A percentile compares a stretch with the other conserved stretches of the same genome.
phyloP scores from a whole-genome alignment of 2,113 vertebrate species.

The Sceloporus undulatus region DNA sequence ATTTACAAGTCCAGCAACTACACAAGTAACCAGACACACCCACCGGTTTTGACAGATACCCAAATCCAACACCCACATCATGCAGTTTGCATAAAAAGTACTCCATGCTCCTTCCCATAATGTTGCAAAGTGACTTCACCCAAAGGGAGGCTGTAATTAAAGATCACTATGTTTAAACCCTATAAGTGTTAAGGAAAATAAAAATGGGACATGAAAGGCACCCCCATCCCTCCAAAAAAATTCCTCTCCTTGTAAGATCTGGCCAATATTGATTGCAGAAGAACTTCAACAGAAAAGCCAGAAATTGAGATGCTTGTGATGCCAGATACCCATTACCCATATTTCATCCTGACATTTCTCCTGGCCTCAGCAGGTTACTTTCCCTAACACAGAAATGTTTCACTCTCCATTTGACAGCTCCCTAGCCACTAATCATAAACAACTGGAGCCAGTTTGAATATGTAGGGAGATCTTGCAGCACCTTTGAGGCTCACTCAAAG shows the following conservation, averaged over 20 bases:
- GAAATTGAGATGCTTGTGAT: background rate
- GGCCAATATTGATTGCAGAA: background rate
- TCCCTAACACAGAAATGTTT: background rate
- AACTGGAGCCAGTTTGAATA: background rate
- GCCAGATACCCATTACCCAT: background rate
- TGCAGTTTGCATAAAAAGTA: conserved; percentile 1
- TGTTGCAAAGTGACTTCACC: background rate
- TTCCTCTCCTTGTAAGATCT: background rate
- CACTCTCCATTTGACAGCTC: background rate
- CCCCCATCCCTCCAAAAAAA: background rate
- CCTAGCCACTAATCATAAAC: background rate
- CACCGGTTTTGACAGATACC: conserved; percentile 35
- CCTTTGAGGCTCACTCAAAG: too few relatives aligned
- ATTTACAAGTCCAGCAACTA: background rate
- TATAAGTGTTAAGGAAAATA: background rate
- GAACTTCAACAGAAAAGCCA: background rate
- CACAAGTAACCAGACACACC: background rate
- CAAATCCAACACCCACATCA: background rate
- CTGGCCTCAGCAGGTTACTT: background rate
- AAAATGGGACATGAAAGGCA: background rate
- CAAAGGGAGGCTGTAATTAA: background rate
- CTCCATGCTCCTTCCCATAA: background rate
- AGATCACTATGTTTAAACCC: background rate
- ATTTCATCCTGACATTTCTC: background rate
- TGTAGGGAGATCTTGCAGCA: too few relatives aligned